phyloP scores from a whole-genome alignment of 2,797 vertebrate genomes.

The Rousettus madagascariensis region DNA sequence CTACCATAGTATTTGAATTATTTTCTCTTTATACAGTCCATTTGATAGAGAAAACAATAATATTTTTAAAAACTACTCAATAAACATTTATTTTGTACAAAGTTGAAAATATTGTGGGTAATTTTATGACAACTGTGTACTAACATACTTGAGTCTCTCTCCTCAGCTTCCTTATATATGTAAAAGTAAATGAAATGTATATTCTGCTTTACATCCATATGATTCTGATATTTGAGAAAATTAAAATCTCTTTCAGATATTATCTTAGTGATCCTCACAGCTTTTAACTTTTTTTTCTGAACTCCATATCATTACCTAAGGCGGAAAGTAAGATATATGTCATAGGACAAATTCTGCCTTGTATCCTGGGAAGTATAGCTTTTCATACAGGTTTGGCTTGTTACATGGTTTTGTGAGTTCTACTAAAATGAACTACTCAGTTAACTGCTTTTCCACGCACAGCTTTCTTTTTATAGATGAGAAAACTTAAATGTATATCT shows the following conservation, averaged over 20 bases:
- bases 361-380: background rate
- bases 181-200: background rate
- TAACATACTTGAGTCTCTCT: background rate
- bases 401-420: background rate
- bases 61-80: background rate
- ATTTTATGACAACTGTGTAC: background rate
- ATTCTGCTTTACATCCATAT: background rate
- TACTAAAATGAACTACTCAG: background rate
- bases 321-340: background rate
- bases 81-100: background rate
- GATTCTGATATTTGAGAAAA: conserved; percentile 33
- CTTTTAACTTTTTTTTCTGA: background rate
- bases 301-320: background rate
- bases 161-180: background rate
- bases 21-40: background rate
- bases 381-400: conserved; percentile 27
- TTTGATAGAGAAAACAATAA: background rate
- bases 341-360: background rate
- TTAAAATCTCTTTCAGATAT: conserved; percentile 33
- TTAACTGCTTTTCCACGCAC: background rate
- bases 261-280: background rate
- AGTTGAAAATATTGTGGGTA: background rate
- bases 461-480: background rate
- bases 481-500: background rate
- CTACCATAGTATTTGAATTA: background rate